Percentiles rank a stretch among this genome's conserved stretches.
phyloP scores from a whole-genome alignment of 2,888 invertebrate species.

The Drosophila hamatofila region DNA sequence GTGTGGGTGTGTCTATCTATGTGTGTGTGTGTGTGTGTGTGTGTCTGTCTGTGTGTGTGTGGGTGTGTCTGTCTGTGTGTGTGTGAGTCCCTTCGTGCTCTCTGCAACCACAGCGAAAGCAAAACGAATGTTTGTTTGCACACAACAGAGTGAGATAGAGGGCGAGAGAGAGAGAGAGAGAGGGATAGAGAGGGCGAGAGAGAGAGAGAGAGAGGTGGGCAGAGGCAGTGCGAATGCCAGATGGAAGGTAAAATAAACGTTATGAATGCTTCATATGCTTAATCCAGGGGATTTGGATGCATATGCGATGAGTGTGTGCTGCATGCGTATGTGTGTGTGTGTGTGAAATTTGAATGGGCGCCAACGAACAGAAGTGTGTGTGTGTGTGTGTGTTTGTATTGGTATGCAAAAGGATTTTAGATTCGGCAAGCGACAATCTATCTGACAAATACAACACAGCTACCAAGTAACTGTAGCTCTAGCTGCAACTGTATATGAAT shows the following conservation, averaged over 20 bases:
- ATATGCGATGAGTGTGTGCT: constrained; percentile 69
- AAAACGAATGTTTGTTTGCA: constrained; percentile 51
- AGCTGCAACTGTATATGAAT: not conserved
- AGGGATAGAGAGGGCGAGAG: not conserved
- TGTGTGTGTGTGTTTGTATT: constrained; percentile 31
- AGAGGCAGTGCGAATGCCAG: constrained; percentile 13
- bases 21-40: constrained; percentile 1
- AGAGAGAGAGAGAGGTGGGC: not conserved
- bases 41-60: constrained; percentile 25
- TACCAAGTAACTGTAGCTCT: constrained; percentile 8
- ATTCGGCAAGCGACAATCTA: constrained; percentile 54
- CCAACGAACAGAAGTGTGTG: constrained; percentile 15
- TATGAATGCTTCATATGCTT: constrained; percentile 85
- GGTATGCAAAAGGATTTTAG: constrained; percentile 41
- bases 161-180: not conserved
- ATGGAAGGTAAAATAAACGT: constrained; percentile 74
- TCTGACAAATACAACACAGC: constrained; percentile 44
- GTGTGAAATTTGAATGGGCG: constrained; percentile 38
- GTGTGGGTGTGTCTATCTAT: constrained; percentile 6
- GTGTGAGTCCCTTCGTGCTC: constrained; percentile 26
- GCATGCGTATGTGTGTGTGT: constrained; percentile 23
- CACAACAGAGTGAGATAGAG: constrained; percentile 14
- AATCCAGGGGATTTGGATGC: constrained; percentile 85
- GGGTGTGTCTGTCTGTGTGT: constrained; percentile 20
- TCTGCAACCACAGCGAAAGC: constrained; percentile 29